Evolutionary conservation across 2,888 invertebrate species (phyloP).

Genomic region (Phytoseiulus persimilis): DNA sequence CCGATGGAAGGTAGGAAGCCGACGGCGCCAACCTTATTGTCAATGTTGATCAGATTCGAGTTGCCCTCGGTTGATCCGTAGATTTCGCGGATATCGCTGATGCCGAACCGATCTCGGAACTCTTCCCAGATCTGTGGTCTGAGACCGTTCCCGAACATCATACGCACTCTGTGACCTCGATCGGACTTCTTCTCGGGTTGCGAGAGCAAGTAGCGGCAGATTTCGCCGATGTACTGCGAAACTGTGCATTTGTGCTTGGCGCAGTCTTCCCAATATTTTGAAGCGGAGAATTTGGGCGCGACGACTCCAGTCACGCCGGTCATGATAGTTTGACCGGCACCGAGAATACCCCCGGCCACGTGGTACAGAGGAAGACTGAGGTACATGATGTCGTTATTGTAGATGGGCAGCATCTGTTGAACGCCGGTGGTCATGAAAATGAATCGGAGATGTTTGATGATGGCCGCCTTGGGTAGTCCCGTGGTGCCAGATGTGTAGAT

Average conservation of each 20-base stretch:
- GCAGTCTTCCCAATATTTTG: conserved; percentile 26
- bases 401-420: conserved; percentile 11
- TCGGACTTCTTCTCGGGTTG: conserved; percentile 64
- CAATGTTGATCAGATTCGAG: conserved; percentile 54
- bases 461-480: conserved; percentile 92
- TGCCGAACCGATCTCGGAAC: conserved; percentile 54
- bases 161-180: conserved; percentile 58
- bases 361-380: conserved; percentile 35
- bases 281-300: conserved; percentile 20
- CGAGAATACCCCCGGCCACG: conserved; percentile 17
- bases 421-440: conserved; percentile 34
- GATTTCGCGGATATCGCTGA: conserved; percentile 54
- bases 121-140: conserved; percentile 54
- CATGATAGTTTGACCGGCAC: conserved; percentile 21
- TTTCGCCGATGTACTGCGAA: conserved; percentile 81
- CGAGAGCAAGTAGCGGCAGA: conserved; percentile 76
- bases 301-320: conserved; percentile 9
- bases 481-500: conserved; percentile 99
- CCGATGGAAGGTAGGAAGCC: conserved; percentile 58
- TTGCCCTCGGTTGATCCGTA: conserved; percentile 57
- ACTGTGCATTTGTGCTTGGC: conserved; percentile 54
- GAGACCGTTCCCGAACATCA: conserved; percentile 56
- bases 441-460: conserved; percentile 83
- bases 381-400: conserved; percentile 8
- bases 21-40: conserved; percentile 54